A percentile compares a stretch with the other conserved stretches of the same genome.
phyloP scores from a whole-genome alignment of 2,797 vertebrate genomes.

The Pangasius krempfi region DNA sequence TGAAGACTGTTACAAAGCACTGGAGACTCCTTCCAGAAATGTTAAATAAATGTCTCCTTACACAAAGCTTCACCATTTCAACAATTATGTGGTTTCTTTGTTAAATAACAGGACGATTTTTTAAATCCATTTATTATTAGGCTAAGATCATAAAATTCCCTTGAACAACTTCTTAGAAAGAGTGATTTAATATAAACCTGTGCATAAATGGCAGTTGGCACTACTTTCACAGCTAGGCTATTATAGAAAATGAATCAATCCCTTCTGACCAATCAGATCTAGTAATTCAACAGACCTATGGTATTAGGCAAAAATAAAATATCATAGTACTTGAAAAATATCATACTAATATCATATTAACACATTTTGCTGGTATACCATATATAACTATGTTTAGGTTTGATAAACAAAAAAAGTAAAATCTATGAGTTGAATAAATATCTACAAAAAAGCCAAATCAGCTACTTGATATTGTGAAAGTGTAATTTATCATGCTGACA shows the following conservation, averaged over 20 bases:
- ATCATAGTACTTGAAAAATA: neutral
- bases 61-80: neutral
- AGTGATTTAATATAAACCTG: neutral
- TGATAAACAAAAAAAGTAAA: neutral
- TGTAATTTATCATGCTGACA: slow-evolving; percentile 13
- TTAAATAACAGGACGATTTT: neutral
- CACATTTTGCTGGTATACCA: neutral
- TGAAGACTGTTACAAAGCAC: neutral
- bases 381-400: neutral
- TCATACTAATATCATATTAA: neutral
- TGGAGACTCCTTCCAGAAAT: neutral
- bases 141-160: neutral
- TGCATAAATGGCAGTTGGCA: neutral
- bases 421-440: neutral
- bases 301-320: neutral
- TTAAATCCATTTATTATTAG: neutral
- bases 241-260: neutral
- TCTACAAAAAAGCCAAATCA: slow-evolving; percentile 6
- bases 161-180: neutral
- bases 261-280: neutral
- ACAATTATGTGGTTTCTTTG: neutral
- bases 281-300: neutral
- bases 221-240: neutral
- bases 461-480: neutral
- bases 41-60: neutral